Evolutionary conservation across 1,140 invertebrate genomes (phyloP).

Genomic region (Rhagoletis pomonella): DNA sequence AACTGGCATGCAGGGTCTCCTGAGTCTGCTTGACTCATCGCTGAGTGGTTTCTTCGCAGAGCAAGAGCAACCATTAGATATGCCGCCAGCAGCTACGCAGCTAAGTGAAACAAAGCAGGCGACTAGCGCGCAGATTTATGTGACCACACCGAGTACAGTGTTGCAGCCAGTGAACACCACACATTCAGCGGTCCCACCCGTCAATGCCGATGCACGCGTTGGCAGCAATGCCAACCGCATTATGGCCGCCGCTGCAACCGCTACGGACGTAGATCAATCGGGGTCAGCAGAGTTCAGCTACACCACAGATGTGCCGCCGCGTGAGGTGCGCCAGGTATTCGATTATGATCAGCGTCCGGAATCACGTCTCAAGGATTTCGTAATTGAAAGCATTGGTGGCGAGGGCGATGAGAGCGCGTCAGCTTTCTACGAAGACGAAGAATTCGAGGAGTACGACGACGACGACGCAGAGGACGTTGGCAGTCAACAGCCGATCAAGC

Average conservation of each 20-base stretch:
- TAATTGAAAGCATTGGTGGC: conserved; percentile 54
- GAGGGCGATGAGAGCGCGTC: conserved; percentile 16
- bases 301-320: conserved; percentile 64
- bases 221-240: conserved; percentile 62
- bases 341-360: conserved; percentile 73
- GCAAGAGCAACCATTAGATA: conserved; percentile 41
- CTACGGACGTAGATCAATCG: not conserved
- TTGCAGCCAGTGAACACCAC: conserved; percentile 61
- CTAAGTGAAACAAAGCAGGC: not conserved
- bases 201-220: conserved; percentile 63
- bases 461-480: not conserved
- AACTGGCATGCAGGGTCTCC: conserved; percentile 67
- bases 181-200: not conserved
- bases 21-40: conserved; percentile 70
- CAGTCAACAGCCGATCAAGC: conserved; percentile 63
- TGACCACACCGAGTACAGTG: conserved; percentile 20
- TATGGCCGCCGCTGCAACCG: conserved; percentile 55
- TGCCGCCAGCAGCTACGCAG: not conserved
- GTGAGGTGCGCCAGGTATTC: conserved; percentile 69
- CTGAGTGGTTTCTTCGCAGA: conserved; percentile 56
- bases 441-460: conserved; percentile 57
- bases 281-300: conserved; percentile 58
- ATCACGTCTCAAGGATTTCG: conserved; percentile 63
- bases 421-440: conserved; percentile 56
- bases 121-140: not conserved